Conservation (phyloP, 2,888 invertebrate species). For the Neoaliturus tenellus region DNA sequence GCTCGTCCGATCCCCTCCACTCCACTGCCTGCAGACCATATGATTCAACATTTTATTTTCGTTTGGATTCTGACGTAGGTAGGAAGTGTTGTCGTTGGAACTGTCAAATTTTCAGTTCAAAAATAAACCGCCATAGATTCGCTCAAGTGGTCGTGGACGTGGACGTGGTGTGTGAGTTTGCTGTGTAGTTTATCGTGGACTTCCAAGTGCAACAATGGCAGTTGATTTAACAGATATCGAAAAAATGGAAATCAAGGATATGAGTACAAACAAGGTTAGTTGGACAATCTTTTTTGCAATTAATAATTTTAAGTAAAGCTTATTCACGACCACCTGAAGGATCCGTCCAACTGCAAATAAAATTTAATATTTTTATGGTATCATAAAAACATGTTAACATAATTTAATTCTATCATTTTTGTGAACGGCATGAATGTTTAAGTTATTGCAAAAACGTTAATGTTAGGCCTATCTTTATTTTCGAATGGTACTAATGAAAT, state of each 20-base stretch:
- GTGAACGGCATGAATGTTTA: too few relatives aligned
- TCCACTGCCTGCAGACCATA: slow-evolving; percentile 40
- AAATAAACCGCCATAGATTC: slow-evolving; percentile 48
- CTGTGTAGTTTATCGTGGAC: background rate
- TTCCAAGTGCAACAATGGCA: slow-evolving; percentile 16
- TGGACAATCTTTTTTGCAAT: too few relatives aligned
- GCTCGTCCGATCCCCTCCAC: slow-evolving; percentile 18
- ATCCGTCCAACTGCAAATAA: too few relatives aligned
- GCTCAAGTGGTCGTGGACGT: slow-evolving; percentile 1
- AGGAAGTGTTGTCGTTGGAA: slow-evolving; percentile 53
- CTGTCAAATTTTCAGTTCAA: slow-evolving; percentile 48
- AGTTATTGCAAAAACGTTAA: too few relatives aligned
- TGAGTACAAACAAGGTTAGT: slow-evolving; percentile 31
- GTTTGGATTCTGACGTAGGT: slow-evolving; percentile 48
- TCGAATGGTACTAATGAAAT: too few relatives aligned
- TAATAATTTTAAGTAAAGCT: too few relatives aligned
- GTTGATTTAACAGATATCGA: slow-evolving; percentile 50
- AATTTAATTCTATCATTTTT: too few relatives aligned
- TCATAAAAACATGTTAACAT: too few relatives aligned
- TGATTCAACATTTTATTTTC: slow-evolving; percentile 52
- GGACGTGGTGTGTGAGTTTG: slow-evolving; percentile 15
- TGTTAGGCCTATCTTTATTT: too few relatives aligned
- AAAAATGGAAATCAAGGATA: slow-evolving; percentile 51
- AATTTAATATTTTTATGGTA: too few relatives aligned
- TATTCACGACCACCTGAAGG: too few relatives aligned